phyloP scores from a whole-genome alignment of 2,888 invertebrate genomes.

The Diarsia rubi region DNA sequence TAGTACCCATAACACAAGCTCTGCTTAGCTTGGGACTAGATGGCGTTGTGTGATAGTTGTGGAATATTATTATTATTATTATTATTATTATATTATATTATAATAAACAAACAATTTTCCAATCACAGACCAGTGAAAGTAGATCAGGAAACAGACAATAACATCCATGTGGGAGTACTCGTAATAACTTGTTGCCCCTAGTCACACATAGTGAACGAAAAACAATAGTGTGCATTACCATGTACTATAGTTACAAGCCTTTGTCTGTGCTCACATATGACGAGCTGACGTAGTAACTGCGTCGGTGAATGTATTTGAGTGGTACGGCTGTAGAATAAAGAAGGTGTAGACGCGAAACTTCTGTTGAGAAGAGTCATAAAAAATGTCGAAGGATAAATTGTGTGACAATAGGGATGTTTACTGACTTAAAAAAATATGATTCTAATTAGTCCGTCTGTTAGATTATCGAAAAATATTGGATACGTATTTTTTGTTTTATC shows the following conservation, averaged over 20 bases:
- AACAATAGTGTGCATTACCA: constrained; percentile 64
- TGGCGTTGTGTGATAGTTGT: too few relatives aligned
- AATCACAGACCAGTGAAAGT: constrained; percentile 50
- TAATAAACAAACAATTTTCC: constrained; percentile 32
- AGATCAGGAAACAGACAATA: constrained; percentile 46
- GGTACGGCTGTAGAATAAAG: constrained; percentile 26
- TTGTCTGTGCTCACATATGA: constrained; percentile 46
- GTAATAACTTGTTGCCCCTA: constrained; percentile 35
- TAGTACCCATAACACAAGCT: too few relatives aligned
- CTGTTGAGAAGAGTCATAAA: too few relatives aligned
- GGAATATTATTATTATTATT: too few relatives aligned
- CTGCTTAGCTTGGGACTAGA: too few relatives aligned
- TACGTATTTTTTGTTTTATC: too few relatives aligned
- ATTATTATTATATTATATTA: too few relatives aligned
- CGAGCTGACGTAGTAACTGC: constrained; percentile 23
- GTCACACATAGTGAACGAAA: constrained; percentile 57
- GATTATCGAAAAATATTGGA: too few relatives aligned
- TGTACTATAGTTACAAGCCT: constrained; percentile 29
- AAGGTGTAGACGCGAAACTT: not conserved
- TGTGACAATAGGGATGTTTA: too few relatives aligned
- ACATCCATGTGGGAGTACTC: constrained; percentile 33
- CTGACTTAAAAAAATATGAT: too few relatives aligned
- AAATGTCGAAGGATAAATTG: too few relatives aligned
- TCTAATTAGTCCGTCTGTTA: too few relatives aligned
- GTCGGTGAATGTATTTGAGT: constrained; percentile 26